phyloP scores from a whole-genome alignment of 2,113 vertebrate genomes.

The Nicator chloris region DNA sequence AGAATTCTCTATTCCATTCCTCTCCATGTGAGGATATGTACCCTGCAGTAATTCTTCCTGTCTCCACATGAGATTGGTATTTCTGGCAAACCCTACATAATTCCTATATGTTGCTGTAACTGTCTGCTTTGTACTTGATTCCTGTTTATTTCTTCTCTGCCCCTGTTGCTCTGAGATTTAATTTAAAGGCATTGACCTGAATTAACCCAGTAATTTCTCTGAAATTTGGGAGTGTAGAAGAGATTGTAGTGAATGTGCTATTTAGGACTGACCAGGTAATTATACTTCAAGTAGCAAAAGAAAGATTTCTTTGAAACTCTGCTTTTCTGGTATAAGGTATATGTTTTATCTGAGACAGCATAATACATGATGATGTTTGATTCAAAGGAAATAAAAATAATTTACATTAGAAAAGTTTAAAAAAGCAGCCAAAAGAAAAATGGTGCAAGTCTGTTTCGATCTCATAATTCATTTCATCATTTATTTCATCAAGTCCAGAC shows the following conservation, averaged over 20 bases:
- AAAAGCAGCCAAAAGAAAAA: neutral
- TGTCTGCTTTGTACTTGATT: neutral
- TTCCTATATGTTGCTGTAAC: constrained; percentile 27
- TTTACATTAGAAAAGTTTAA: neutral
- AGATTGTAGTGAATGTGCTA: neutral
- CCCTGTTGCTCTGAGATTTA: neutral
- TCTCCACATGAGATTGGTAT: constrained; percentile 35
- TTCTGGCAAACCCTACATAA: constrained; percentile 42
- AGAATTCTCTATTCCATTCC: neutral
- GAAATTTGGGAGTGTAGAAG: neutral
- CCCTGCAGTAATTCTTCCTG: constrained; percentile 23
- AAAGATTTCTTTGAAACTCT: neutral
- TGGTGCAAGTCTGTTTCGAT: neutral
- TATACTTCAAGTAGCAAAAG: neutral
- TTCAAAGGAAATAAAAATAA: neutral
- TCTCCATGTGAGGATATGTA: neutral
- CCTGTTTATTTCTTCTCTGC: neutral
- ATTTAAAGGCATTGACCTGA: neutral
- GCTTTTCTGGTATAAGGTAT: neutral
- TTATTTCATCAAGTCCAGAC: neutral
- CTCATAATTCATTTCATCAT: neutral
- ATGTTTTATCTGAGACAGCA: neutral
- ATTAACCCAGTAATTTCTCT: neutral
- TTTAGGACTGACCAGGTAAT: neutral
- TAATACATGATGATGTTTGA: neutral